These are phyloP conservation scores for Gila robusta DNA, from an alignment of 2,797 vertebrate genomes.

Conservation along the genomic window DNA sequence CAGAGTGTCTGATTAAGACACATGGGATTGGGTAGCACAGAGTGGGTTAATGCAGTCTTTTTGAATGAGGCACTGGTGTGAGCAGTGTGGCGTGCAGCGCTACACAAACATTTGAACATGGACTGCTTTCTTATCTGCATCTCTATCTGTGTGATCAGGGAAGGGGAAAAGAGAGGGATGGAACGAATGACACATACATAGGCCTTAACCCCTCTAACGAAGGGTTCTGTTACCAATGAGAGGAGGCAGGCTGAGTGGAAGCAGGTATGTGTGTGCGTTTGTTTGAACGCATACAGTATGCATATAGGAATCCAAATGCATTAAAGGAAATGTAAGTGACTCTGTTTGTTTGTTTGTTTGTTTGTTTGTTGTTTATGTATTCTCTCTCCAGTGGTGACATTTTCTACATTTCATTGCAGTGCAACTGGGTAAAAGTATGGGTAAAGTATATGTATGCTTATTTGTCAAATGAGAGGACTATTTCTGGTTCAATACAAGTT, in stretches of 20 bases:
- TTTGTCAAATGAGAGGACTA: conserved; percentile 8
- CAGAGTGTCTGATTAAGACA: conserved; percentile 17
- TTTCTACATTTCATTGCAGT: conserved; percentile 45
- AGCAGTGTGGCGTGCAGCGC: conserved; percentile 47
- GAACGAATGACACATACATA: conserved; percentile 74
- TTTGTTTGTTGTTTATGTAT: conserved; percentile 24
- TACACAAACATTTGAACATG: conserved; percentile 55
- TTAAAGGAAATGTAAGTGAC: conserved; percentile 26
- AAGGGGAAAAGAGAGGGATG: conserved; percentile 59
- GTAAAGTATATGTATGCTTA: conserved; percentile 38
- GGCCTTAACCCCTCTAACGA: conserved; percentile 63
- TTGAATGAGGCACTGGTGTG: conserved; percentile 55
- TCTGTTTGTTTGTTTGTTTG: neutral
- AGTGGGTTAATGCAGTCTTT: conserved; percentile 50
- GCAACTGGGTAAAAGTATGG: conserved; percentile 36
- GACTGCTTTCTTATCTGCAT: conserved; percentile 67
- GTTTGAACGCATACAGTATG: conserved; percentile 14
- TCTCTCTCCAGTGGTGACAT: conserved; percentile 45
- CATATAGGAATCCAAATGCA: neutral
- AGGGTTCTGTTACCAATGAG: conserved; percentile 72
- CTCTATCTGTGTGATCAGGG: conserved; percentile 68
- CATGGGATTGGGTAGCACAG: conserved; percentile 35
- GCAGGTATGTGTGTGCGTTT: neutral
- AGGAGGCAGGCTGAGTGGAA: conserved; percentile 55
- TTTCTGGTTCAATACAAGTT: conserved; percentile 4